Base-by-base conservation (phyloP, 2,113 vertebrate species). In the Naja naja region DNA sequence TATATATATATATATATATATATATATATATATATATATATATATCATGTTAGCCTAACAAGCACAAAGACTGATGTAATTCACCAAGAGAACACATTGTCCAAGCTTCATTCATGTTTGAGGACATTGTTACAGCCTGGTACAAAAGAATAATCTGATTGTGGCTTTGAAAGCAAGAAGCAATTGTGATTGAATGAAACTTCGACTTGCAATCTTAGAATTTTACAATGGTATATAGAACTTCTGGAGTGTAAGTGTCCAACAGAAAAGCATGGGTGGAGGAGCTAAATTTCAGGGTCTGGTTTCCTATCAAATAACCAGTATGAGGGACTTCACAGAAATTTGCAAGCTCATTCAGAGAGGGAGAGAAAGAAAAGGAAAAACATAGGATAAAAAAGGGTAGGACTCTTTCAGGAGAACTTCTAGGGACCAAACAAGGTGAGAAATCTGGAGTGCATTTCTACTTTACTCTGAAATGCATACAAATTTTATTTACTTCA, bases 101-200 rank as follows among this genome's bases (percentile, higher is more conserved):
- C 87, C 69, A 90, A 93, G 95, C 96, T 96, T 96, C 94, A 97
- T 97, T 97, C 95, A 97, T 95, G 94, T 94, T 95, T 95, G 92
- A 89, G 93, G 87, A 56, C 86, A 64, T 93, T 95, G 93, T 94
- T 94, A 92, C 47, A 85, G 89, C 39, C 54, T 30, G 90, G 74
- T 93, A 91, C 95, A 94, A 95, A 95, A 93, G 87, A 89, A 60
- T 92, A 93, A 96, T 94, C 92, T 95, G 90, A 95, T 96, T 95
- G 91, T 93, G 96, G 96, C 93, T 94, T 90, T 91, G 95, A 89
- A 85, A 94, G 93, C 93, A 95, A 95, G 94, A 95, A 92, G 86
- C 90, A 91, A 90, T 89, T 9, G 43, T 89, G 93, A 96, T 34
- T 89, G 96, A 97, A 96, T 94, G 95, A 93, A 92, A 95, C 90